These are phyloP conservation scores for Circaetus gallicus DNA, from an alignment of 2,113 vertebrate genomes.

Conservation along the genomic window DNA sequence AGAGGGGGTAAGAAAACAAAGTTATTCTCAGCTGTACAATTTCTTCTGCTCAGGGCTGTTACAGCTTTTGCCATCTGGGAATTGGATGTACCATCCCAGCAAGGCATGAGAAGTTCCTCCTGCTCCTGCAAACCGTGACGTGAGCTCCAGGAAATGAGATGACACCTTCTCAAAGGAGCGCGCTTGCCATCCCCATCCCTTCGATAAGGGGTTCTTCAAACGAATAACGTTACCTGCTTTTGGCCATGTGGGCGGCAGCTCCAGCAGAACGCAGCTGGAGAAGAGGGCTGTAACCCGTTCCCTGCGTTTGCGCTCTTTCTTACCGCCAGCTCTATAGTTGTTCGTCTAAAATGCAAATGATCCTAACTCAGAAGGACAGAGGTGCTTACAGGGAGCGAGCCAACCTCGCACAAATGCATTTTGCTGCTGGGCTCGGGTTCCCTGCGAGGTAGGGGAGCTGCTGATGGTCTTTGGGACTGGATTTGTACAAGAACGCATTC, in stretches of 20 bases:
- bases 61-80: background rate
- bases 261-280: background rate
- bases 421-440: background rate
- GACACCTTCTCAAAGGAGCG: background rate
- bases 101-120: background rate
- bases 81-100: background rate
- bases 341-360: background rate
- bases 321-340: background rate
- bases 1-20: background rate
- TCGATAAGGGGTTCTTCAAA: background rate
- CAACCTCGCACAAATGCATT: accelerated
- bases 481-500: background rate
- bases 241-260: background rate
- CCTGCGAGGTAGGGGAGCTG: too few species aligned
- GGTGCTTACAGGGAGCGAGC: background rate
- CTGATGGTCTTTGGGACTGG: background rate
- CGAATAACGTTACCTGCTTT: background rate
- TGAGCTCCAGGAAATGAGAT: background rate
- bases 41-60: background rate
- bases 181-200: background rate
- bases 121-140: background rate
- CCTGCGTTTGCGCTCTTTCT: background rate
- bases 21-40: background rate
- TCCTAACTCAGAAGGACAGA: background rate
- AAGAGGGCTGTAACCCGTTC: background rate